Base-by-base conservation (phyloP, 2,888 invertebrate genomes). In the Chymomyza amoena region DNA sequence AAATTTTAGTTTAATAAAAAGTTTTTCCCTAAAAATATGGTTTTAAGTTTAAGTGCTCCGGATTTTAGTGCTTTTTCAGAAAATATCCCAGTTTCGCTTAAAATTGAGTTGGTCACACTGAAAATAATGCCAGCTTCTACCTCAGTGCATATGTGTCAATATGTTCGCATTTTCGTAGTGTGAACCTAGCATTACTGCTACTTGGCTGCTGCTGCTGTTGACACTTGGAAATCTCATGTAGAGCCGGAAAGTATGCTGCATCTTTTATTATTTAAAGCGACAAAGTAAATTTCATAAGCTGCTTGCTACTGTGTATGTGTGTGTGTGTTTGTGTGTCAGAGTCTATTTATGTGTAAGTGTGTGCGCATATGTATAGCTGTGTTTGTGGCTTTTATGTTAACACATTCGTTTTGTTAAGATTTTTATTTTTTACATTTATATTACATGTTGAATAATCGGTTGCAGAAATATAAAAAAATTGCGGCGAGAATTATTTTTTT, bases 211-310 rank as follows among this genome's bases (percentile, higher is more conserved):
- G 67, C 28, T 68, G 54, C 56, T 65, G 62, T 64, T 52, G 82
- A 81, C 80, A 80, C 82, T 80, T 72, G 70, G 74, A 79, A 80
- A 81, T 81, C 80, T 80, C 69, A 75, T 80, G 78, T 77, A 77
- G 78, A 75, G 62, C 63, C 57, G 15, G 63, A 65, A 80, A 78
- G 78, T 67, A 77, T 72, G 78, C 74, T 77, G 72, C 80, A 80
- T 80, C 78, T 70, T 69, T 70, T 73, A 76, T 79, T 73, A 78
- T 78, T 25, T 36, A 60, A 60, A 25, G 25, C 18, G 60, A 60
- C 32, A 60, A 60, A 60, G 57, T 15, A 57, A 57, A 57, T 57
- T 15, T 7, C 9, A 57, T 18, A 57, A 57, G 39, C 39, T 45
- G 4, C 13, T 45, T 45, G 39, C 39, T 45, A 45, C 39, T 45